These are phyloP conservation scores for Anticlea derivata DNA, from an alignment of 2,888 invertebrate genomes.

Conservation along the genomic window DNA sequence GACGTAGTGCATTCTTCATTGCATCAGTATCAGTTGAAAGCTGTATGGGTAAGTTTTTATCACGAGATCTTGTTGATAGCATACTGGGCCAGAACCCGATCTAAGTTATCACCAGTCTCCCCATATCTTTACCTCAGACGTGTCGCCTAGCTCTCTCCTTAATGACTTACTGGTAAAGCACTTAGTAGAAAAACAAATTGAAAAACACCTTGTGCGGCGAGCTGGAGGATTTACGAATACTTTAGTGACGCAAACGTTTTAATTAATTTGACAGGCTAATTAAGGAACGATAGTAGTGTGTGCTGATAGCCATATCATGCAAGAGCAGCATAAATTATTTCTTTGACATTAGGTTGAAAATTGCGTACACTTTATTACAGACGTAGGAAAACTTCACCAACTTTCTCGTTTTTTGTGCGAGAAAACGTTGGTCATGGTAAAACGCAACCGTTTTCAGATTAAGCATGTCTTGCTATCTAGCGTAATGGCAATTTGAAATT, in stretches of 20 bases:
- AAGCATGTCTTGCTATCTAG: too few species aligned
- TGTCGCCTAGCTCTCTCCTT: slow-evolving; percentile 66
- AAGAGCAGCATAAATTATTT: not conserved
- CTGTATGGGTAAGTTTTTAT: slow-evolving; percentile 61
- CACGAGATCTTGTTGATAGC: slow-evolving; percentile 44
- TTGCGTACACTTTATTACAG: too few species aligned
- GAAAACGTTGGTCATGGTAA: too few species aligned
- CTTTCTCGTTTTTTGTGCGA: too few species aligned
- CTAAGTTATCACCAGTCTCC: slow-evolving; percentile 64
- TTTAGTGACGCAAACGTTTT: slow-evolving; percentile 3
- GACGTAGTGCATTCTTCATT: slow-evolving; percentile 38
- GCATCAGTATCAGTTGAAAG: slow-evolving; percentile 68
- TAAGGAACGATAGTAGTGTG: too few species aligned
- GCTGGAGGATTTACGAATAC: slow-evolving; percentile 10
- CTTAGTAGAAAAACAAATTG: slow-evolving; percentile 18
- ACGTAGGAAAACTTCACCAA: too few species aligned
- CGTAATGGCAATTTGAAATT: too few species aligned
- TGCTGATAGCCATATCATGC: not conserved
- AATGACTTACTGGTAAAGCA: slow-evolving; percentile 34
- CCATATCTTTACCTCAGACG: slow-evolving; percentile 54
- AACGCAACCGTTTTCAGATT: not conserved
- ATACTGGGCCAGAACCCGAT: slow-evolving; percentile 49
- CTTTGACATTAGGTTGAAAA: too few species aligned
- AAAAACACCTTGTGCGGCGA: slow-evolving; percentile 19
- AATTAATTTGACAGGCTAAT: too few species aligned